Evolutionary conservation across 2,888 invertebrate species (phyloP).

Genomic region (Andrena fulva): DNA sequence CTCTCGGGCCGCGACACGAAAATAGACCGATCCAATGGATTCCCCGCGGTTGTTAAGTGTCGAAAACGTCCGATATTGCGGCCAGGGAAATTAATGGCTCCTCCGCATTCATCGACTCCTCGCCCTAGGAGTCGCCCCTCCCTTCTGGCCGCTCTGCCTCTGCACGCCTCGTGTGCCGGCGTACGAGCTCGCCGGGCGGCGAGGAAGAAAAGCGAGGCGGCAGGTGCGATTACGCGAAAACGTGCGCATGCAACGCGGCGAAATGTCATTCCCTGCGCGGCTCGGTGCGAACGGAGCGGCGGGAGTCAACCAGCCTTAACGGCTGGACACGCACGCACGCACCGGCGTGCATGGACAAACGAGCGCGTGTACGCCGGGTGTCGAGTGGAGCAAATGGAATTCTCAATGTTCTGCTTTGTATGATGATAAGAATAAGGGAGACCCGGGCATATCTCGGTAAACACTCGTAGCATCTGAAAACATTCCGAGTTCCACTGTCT

Average conservation of each 20-base stretch:
- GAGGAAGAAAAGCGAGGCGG: constrained; percentile 39
- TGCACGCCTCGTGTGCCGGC: too few species aligned
- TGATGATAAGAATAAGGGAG: too few species aligned
- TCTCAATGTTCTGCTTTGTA: too few species aligned
- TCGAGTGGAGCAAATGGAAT: too few species aligned
- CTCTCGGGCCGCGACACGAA: constrained; percentile 62
- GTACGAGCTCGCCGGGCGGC: neutral
- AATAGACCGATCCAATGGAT: constrained; percentile 69
- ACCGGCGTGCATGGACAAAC: constrained; percentile 17
- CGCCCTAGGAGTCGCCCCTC: neutral
- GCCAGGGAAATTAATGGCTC: constrained; percentile 9
- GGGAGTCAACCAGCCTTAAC: constrained; percentile 68
- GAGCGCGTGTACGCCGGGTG: constrained; percentile 24
- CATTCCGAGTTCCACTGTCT: too few species aligned
- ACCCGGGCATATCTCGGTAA: too few species aligned
- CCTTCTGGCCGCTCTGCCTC: neutral
- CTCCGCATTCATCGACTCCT: neutral
- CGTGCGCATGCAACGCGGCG: constrained; percentile 75
- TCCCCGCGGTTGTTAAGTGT: constrained; percentile 56
- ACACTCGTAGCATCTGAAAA: too few species aligned
- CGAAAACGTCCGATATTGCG: constrained; percentile 48
- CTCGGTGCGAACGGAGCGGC: constrained; percentile 48
- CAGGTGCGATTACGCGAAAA: constrained; percentile 81
- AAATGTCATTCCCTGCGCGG: constrained; percentile 79
- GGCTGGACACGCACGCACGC: constrained; percentile 64